Percentiles rank a stretch among this genome's conserved stretches.
These are phyloP conservation scores for Gandaritis pyraliata DNA, from an alignment of 2,888 invertebrate species.

Conservation along the genomic window DNA sequence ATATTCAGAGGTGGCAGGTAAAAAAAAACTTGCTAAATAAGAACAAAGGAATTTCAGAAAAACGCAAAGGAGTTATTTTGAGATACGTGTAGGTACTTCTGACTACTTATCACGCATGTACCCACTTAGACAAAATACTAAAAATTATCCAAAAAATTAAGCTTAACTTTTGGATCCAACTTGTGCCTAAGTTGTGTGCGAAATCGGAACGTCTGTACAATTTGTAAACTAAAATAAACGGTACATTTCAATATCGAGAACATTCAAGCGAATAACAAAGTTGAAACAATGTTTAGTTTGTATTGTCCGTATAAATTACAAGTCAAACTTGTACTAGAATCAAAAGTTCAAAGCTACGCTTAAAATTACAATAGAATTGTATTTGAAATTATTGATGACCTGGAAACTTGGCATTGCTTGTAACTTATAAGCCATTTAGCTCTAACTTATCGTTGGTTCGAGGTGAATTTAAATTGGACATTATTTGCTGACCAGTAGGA, in stretches of 20 bases:
- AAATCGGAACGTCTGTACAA: slow-evolving; percentile 18
- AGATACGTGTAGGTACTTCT: too few relatives aligned
- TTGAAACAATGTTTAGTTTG: slow-evolving; percentile 29
- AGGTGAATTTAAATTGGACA: slow-evolving; percentile 17
- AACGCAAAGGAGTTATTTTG: too few relatives aligned
- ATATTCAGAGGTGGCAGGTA: too few relatives aligned
- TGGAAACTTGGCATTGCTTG: slow-evolving; percentile 18
- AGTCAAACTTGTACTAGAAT: slow-evolving; percentile 31
- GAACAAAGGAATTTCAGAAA: too few relatives aligned
- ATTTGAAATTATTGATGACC: slow-evolving; percentile 28
- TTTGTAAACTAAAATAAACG: slow-evolving; percentile 5
- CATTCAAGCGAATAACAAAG: slow-evolving; percentile 44
- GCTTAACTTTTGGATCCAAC: too few relatives aligned
- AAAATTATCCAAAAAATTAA: too few relatives aligned
- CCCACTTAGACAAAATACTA: too few relatives aligned
- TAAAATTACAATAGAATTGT: slow-evolving; percentile 39
- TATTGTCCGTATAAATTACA: slow-evolving; percentile 35
- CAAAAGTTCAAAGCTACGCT: slow-evolving; percentile 30
- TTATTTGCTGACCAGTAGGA: slow-evolving; percentile 5
- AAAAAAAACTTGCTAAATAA: too few relatives aligned
- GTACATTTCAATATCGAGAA: slow-evolving; percentile 12
- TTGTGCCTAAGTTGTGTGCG: slow-evolving; percentile 6
- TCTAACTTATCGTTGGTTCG: slow-evolving; percentile 21
- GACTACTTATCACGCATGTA: too few relatives aligned
- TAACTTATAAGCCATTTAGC: slow-evolving; percentile 24